phyloP scores from a whole-genome alignment of 2,113 vertebrate species.

The Dromiciops gliroides region DNA sequence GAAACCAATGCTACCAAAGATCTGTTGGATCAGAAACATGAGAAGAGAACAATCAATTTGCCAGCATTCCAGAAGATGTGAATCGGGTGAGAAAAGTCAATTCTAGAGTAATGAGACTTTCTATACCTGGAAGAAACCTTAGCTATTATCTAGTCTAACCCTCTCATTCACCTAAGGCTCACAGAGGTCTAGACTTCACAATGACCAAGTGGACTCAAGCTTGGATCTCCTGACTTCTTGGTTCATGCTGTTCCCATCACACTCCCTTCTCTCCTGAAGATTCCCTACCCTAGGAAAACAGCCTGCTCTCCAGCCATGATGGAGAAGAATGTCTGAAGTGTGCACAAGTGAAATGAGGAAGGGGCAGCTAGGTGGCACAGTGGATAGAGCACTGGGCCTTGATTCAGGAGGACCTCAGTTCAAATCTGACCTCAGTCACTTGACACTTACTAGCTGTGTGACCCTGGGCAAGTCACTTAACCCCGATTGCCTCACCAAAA shows the following conservation, averaged over 20 bases:
- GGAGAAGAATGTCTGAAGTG: conserved; percentile 36
- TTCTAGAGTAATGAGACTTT: neutral
- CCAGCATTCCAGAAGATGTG: neutral
- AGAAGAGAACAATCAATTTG: conserved; percentile 19
- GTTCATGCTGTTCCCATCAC: no score
- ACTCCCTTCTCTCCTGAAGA: conserved; percentile 4
- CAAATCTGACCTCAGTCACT: no score
- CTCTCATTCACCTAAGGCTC: neutral
- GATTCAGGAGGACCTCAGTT: no score
- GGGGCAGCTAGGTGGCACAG: no score
- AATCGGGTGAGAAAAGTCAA: conserved; percentile 27
- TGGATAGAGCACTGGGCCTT: no score
- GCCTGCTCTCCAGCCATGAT: neutral
- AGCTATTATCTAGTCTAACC: neutral
- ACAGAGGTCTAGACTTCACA: no score
- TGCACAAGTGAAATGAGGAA: no score
- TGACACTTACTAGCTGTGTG: no score
- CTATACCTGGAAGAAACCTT: neutral
- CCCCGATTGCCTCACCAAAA: no score
- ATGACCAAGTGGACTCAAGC: neutral
- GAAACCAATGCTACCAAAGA: neutral
- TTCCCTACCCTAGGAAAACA: conserved; percentile 6
- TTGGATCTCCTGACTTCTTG: no score
- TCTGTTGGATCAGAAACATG: neutral
- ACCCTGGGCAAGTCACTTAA: no score